Conservation (phyloP, 53 echinoderm and acorn worm genomes). For the Zoroaster sp. region DNA sequence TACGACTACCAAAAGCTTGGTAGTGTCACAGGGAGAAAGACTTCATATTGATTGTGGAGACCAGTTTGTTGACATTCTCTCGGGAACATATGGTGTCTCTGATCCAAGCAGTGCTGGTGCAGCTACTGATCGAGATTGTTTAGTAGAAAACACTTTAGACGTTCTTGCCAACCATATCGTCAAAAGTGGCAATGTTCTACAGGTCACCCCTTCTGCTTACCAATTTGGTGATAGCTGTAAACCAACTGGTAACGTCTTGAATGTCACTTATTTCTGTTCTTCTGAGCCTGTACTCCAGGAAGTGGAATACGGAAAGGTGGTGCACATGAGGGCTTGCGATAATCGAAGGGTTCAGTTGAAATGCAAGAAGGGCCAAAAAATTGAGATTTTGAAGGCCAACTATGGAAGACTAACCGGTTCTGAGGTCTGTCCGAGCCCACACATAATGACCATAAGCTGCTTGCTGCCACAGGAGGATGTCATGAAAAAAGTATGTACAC, state of each 20-base stretch:
- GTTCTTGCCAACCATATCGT: slow-evolving; percentile 22
- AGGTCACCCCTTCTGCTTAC: not conserved
- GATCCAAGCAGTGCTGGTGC: not conserved
- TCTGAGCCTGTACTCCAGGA: not conserved
- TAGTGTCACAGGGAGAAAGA: slow-evolving; percentile 9
- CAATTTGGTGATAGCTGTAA: slow-evolving; percentile 15
- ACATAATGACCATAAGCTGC: slow-evolving; percentile 2
- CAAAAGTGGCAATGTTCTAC: not conserved
- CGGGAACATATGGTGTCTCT: slow-evolving; percentile 5
- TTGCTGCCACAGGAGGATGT: not conserved
- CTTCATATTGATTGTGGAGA: slow-evolving; percentile 50
- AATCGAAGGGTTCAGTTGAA: not conserved
- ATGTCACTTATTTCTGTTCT: slow-evolving; percentile 5
- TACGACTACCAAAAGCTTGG: not conserved
- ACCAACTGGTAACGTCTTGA: not conserved
- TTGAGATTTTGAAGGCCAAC: slow-evolving; percentile 2
- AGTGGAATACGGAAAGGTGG: not conserved
- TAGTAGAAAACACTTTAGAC: not conserved
- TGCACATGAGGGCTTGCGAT: slow-evolving; percentile 24
- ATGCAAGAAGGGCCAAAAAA: slow-evolving; percentile 16
- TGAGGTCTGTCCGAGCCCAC: slow-evolving; percentile 9
- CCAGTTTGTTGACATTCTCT: not conserved
- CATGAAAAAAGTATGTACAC: slow-evolving; percentile 19
- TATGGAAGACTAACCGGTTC: slow-evolving; percentile 17
- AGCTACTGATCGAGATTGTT: slow-evolving; percentile 29